phyloP scores from a whole-genome alignment of 2,888 invertebrate species.

The Carcina quercana region DNA sequence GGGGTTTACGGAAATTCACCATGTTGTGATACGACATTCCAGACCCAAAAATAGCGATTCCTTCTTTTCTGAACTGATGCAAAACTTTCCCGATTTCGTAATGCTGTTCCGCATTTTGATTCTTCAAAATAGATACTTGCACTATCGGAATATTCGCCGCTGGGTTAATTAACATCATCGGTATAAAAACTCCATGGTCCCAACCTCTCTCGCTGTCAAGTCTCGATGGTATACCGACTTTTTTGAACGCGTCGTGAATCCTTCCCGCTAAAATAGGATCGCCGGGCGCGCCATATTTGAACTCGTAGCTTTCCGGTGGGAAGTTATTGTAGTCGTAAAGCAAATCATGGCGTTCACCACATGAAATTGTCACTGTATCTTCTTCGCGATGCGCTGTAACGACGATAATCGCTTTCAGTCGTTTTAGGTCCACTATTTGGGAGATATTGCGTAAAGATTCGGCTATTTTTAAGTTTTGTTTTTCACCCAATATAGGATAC shows the following conservation, averaged over 20 bases:
- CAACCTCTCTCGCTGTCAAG: conserved; percentile 36
- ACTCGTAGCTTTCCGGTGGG: conserved; percentile 33
- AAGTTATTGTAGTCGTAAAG: conserved; percentile 37
- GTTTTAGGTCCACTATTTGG: conserved; percentile 24
- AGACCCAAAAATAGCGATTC: conserved; percentile 36
- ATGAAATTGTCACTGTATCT: conserved; percentile 31
- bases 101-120: conserved; percentile 31
- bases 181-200: conserved; percentile 45
- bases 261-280: conserved; percentile 28
- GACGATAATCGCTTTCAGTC: conserved; percentile 29
- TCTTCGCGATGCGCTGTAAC: conserved; percentile 41
- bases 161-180: conserved; percentile 42
- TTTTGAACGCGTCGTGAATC: conserved; percentile 30
- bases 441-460: conserved; percentile 27
- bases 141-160: conserved; percentile 36
- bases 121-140: conserved; percentile 35
- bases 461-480: conserved; percentile 28
- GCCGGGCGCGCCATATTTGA: conserved; percentile 35
- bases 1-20: conserved; percentile 18
- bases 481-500: conserved; percentile 29
- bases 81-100: conserved; percentile 32
- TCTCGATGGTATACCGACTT: conserved; percentile 23
- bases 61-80: conserved; percentile 30
- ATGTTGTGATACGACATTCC: conserved; percentile 38
- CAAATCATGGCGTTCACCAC: conserved; percentile 25